Evolutionary conservation across 2,888 invertebrate species (phyloP), one percentile per base, ranked within the genome.

Genomic region (Anorthoa munda): DNA sequence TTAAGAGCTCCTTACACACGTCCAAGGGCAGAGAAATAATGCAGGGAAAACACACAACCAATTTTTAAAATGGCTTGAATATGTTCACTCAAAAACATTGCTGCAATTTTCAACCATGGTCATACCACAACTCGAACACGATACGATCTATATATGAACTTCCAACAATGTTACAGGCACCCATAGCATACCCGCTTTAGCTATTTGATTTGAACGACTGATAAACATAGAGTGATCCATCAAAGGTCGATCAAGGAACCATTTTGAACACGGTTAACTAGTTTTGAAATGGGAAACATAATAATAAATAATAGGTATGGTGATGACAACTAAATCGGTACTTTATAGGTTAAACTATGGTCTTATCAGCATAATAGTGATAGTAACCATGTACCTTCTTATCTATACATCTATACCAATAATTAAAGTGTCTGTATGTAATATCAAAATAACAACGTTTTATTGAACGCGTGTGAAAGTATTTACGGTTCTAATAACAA

Each of bases 141-240:
- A 26, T 23, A 66, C 2, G n/a, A 15, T 26, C 2, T 45, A 21
- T 2, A 48, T n/a, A 50, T 0, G 1, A 56, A 50, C 15, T 21
- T 45, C 17, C 18, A 31, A 46, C 13, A 0, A 45, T 31, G 18
- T 67, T 31, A 50, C 50, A 66, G 26, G 50, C 51, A 71, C 17
- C 0, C 15, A 58, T 7, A 76, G 31, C n/a, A 53, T 17, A n/a
- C 7, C 21, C 51, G 50, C 18, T 51, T 51, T 23, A 74, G 39
- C 48, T 56, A 75, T 81, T 75, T 45, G 78, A 75, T 79, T 65
- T 58, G 26, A 53, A 75, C 48, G n/a, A 26, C 17, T 21, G 76
- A 79, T 79, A 78, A 46, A 51, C 39, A 11, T 26, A 51, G 66
- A 61, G 75, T 60, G n/a, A 81, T 81, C 65, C 46, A 79, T 79